Evolutionary conservation across 2,888 invertebrate genomes (phyloP).

Genomic region (Ichneumoninae sp.): DNA sequence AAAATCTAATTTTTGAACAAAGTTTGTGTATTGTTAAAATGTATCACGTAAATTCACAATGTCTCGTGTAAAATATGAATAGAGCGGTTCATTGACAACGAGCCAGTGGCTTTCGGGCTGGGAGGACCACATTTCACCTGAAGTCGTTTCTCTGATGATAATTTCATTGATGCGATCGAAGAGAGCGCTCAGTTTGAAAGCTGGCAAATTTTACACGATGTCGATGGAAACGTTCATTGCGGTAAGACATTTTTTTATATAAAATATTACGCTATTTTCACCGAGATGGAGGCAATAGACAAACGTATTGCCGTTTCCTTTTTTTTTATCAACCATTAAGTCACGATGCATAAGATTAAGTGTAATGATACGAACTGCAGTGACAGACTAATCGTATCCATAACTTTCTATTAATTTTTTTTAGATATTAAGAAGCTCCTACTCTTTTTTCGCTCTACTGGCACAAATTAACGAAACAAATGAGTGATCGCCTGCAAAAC

Average conservation of each 20-base stretch:
- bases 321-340: not conserved
- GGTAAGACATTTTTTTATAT: conserved; percentile 62
- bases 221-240: conserved; percentile 75
- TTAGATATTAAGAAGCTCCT: conserved; percentile 75
- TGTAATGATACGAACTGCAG: not conserved
- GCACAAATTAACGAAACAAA: conserved; percentile 57
- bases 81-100: conserved; percentile 61
- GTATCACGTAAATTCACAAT: not conserved
- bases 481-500: not conserved
- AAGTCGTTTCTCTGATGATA: conserved; percentile 65
- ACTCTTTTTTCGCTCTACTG: conserved; percentile 75
- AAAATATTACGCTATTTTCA: not conserved
- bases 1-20: not conserved
- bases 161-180: conserved; percentile 73
- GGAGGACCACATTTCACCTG: conserved; percentile 64
- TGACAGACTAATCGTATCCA: not conserved
- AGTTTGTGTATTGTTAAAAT: not conserved
- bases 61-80: conserved; percentile 11
- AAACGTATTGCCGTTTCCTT: not conserved
- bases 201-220: conserved; percentile 74
- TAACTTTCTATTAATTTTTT: not conserved
- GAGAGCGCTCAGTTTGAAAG: conserved; percentile 70
- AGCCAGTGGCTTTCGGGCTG: conserved; percentile 76
- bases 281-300: not conserved
- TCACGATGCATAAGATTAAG: not conserved